Evolutionary conservation across 2,888 invertebrate genomes (phyloP), one percentile per base, ranked within the genome.

Genomic region (Noctua comes): DNA sequence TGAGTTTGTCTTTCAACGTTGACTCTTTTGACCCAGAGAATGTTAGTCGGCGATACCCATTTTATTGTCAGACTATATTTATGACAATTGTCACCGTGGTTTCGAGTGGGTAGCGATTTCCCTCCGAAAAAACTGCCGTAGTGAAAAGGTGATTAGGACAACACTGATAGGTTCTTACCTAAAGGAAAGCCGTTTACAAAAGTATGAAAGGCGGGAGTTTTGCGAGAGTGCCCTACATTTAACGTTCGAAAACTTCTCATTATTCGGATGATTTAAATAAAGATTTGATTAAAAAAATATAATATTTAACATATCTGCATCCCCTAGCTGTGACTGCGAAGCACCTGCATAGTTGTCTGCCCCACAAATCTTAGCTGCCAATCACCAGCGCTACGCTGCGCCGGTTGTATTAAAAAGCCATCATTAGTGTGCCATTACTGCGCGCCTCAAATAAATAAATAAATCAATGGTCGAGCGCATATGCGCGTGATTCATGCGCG

Each of bases 401-500:
- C 62, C 59, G 71, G 27, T 87, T 79, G 68, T 69, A 79, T 85
- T 87, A 85, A 85, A 85, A 87, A 87, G 43, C 72, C 13, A 87
- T 79, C 68, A 85, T 84, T 84, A 85, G 76, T 70, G 43, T 69
- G 73, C 74, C 80, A 84, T 84, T 79, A 87, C 72, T 84, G 87
- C 68, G 80, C 57, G 79, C 68, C 68, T 84, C 51, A 84, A 84
- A 85, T 84, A 85, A 85, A 85, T 85, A 79, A 86, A 79, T 84
- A 86, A 83, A 84, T 83, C 76, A 78, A 78, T 59, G 62, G 54
- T 66, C 84, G 68, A 65, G 76, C 57, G 76, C 86, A 80, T 78
- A 57, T 80, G 79, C 83, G 77, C 73, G 74, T 86, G 88, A 86
- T 83, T 87, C 88, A 87, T 87, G 76, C 74, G 65, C 76, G 43